Evolutionary conservation across 2,888 invertebrate species (phyloP), one percentile per base, ranked within the genome.

Genomic region (Eupithecia centaureata): DNA sequence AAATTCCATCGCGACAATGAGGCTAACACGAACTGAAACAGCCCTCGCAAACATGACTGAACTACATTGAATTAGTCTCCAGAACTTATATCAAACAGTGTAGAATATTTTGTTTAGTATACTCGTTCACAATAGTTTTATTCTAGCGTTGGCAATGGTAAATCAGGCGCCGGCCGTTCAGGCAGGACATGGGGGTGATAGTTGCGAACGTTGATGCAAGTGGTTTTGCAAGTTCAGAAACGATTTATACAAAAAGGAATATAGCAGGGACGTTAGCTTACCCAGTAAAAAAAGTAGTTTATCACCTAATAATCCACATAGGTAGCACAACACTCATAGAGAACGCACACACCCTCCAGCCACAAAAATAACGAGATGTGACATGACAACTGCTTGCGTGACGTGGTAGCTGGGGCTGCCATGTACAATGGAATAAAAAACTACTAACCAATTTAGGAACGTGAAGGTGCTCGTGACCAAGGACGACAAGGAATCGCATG

Each of bases 241-340:
- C 5, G 38, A 52, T 57, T 2, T 5, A 42, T 57, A 30, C 30
- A 33, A 54, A 32, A 35, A 28, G 30, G 47, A 63, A 32, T 57
- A 51, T n/a, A 13, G 64, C 57, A 61, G 64, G 28, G 64, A 76
- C 54, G 13, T 63, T 75, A 78, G 84, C 90, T 89, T 89, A 92
- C 92, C 92, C 93, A 82, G 82, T 88, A 84, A 87, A 88, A n/a
- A 61, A 88, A 87, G 85, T 86, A 86, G 84, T 91, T 87, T 92
- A 93, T 93, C 93, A 92, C 93, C 93, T 92, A 89, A 91, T 88
- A 88, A 90, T 92, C 93, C 92, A 93, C 93, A 93, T 93, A 93
- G 86, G 93, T 93, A 92, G 93, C 92, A 93, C 92, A 92, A 93
- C 91, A 92, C 91, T 91, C 88, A 88, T 90, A 89, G 85, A 90